Percentiles rank a stretch among this genome's conserved stretches.
These are phyloP conservation scores for Machaerirhynchus nigripectus DNA, from an alignment of 2,113 vertebrate species.

Conservation along the genomic window DNA sequence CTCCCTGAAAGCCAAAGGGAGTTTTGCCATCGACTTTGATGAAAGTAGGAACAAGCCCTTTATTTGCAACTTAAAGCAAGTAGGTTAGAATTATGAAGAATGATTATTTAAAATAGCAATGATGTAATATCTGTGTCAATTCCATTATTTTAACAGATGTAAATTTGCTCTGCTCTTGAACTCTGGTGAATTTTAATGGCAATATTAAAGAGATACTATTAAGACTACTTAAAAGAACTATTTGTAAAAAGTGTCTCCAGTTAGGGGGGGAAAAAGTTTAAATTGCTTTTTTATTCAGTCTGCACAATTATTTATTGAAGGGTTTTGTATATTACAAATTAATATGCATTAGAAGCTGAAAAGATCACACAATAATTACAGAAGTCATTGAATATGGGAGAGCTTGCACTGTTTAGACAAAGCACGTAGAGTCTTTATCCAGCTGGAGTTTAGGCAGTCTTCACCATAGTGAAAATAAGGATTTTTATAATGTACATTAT, in stretches of 20 bases:
- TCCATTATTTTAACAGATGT: conserved; percentile 74
- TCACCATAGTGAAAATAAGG: neutral
- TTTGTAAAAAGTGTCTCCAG: conserved; percentile 56
- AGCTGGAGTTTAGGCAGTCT: neutral
- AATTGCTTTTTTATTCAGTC: conserved; percentile 72
- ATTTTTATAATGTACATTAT: neutral
- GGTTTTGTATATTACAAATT: conserved; percentile 61
- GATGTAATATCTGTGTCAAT: conserved; percentile 77
- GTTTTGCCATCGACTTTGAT: conserved; percentile 7
- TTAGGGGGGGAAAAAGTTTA: neutral
- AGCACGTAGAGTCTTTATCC: neutral
- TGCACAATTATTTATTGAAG: conserved; percentile 66
- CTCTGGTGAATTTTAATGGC: conserved; percentile 75
- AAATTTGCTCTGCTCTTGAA: conserved; percentile 75
- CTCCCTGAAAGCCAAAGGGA: conserved; percentile 11
- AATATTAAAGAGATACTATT: conserved; percentile 77
- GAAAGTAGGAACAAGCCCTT: conserved; percentile 58
- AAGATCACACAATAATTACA: conserved; percentile 10
- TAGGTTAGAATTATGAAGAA: conserved; percentile 68
- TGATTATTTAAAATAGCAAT: conserved; percentile 73
- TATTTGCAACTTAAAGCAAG: conserved; percentile 64
- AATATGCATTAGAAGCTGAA: conserved; percentile 50
- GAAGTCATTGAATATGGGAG: neutral
- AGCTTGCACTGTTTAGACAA: neutral
- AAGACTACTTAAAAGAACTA: conserved; percentile 74